These are phyloP conservation scores for Polymixis flavicincta DNA, from an alignment of 2,888 invertebrate species.

Conservation along the genomic window DNA sequence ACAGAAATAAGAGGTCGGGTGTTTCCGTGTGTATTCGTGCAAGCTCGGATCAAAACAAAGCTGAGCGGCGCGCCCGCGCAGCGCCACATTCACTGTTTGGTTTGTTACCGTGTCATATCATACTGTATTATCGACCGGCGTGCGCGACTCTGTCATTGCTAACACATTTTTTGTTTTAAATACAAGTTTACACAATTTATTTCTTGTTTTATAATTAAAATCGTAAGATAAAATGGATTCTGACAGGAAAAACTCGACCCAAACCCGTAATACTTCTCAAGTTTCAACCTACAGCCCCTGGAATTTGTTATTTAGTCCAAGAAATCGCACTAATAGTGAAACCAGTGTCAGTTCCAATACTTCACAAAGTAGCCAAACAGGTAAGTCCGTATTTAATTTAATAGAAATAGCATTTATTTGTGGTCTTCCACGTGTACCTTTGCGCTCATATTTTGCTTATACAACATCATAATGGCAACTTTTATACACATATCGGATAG, in stretches of 20 bases:
- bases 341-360: conserved; percentile 81
- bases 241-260: conserved; percentile 75
- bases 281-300: conserved; percentile 82
- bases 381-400: conserved; percentile 70
- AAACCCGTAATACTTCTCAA: conserved; percentile 74
- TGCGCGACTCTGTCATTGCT: conserved; percentile 70
- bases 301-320: conserved; percentile 84
- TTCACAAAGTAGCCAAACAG: conserved; percentile 78
- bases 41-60: conserved; percentile 85
- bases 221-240: conserved; percentile 78
- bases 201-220: conserved; percentile 46
- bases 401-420: neutral
- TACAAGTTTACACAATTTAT: conserved; percentile 14
- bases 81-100: conserved; percentile 71
- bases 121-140: conserved; percentile 79
- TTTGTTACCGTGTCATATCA: conserved; percentile 76
- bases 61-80: conserved; percentile 63
- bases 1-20: conserved; percentile 79
- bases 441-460: neutral
- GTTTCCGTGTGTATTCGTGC: conserved; percentile 81
- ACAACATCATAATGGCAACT: neutral
- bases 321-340: conserved; percentile 86
- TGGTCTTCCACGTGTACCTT: neutral
- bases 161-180: conserved; percentile 18
- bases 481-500: neutral